These are phyloP conservation scores for Dromaius novaehollandiae DNA, from an alignment of 2,113 vertebrate species.

Conservation along the genomic window DNA sequence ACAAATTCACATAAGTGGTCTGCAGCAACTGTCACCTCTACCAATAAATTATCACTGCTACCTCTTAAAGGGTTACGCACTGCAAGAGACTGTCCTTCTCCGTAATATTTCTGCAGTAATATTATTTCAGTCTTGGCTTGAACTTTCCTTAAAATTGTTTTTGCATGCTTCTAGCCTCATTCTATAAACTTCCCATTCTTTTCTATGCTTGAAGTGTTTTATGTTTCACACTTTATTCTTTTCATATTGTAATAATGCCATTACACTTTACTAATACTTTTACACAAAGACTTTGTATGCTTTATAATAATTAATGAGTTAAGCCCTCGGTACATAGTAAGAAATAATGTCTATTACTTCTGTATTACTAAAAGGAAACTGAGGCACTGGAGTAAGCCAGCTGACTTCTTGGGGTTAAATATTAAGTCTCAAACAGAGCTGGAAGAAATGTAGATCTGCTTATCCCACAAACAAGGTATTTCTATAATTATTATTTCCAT, in stretches of 20 bases:
- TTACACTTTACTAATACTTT: slow-evolving; percentile 14
- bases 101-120: neutral
- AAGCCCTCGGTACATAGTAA: neutral
- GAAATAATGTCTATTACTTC: neutral
- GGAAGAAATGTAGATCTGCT: neutral
- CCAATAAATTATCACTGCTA: neutral
- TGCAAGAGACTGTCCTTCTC: neutral
- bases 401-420: neutral
- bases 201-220: slow-evolving; percentile 35
- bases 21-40: neutral
- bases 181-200: neutral
- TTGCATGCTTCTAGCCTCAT: slow-evolving; percentile 23
- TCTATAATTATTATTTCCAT: neutral
- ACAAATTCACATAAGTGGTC: neutral
- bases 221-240: slow-evolving; percentile 42
- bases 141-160: slow-evolving; percentile 40
- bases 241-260: neutral
- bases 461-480: neutral
- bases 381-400: neutral
- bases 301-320: slow-evolving; percentile 32
- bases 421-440: neutral
- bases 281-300: neutral
- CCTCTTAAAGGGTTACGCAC: neutral
- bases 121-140: slow-evolving; percentile 7
- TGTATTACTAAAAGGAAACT: neutral